A percentile compares a stretch with the other conserved stretches of the same genome.
Conservation (phyloP, 2,888 invertebrate species). For the Brenthis ino region DNA sequence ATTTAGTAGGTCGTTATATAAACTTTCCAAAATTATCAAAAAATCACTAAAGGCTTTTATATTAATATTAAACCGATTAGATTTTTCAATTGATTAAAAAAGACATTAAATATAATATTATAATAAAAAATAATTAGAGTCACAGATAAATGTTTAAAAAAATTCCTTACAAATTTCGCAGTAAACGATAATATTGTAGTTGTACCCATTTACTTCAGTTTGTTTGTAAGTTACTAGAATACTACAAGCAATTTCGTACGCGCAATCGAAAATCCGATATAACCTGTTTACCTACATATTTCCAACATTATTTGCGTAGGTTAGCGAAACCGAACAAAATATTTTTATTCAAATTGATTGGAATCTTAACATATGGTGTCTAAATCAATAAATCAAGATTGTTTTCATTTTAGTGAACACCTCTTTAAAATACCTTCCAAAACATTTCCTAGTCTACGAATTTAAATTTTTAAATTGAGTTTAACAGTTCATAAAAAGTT, state of each 20-base stretch:
- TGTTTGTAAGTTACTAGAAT: constrained; percentile 19
- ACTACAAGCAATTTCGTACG: constrained; percentile 9
- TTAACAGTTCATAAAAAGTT: background rate
- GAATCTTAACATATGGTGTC: background rate
- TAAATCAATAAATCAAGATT: background rate
- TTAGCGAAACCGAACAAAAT: constrained; percentile 16
- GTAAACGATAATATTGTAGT: background rate
- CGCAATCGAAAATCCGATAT: constrained; percentile 33
- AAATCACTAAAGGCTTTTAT: too few species aligned
- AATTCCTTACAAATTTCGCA: background rate
- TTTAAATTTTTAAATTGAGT: background rate
- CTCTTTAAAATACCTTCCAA: background rate
- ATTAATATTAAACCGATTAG: too few species aligned
- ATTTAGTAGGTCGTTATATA: too few species aligned
- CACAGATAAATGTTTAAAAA: background rate
- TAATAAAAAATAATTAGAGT: too few species aligned
- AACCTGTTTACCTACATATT: constrained; percentile 42
- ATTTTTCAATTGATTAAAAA: too few species aligned
- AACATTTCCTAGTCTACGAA: background rate
- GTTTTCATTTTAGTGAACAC: constrained; percentile 1
- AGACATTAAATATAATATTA: too few species aligned
- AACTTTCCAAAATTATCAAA: too few species aligned
- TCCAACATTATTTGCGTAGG: constrained; percentile 42
- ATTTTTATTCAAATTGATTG: constrained; percentile 4
- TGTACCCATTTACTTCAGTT: constrained; percentile 3